Evolutionary conservation across 2,113 vertebrate genomes (phyloP).

Genomic region (Macquaria australasica): DNA sequence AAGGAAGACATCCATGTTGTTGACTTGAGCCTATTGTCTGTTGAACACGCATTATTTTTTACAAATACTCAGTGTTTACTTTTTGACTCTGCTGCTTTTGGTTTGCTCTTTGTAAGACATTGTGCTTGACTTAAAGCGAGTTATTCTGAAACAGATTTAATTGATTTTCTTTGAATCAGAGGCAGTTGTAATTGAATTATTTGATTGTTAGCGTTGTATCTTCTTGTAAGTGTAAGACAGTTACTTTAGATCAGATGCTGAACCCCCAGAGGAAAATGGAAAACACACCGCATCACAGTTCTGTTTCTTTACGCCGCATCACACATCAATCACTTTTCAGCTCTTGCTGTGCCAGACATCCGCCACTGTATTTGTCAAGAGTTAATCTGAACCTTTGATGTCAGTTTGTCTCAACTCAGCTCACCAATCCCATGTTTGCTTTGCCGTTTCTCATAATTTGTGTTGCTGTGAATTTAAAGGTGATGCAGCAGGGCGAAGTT

Average conservation of each 20-base stretch:
- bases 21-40: slow-evolving; percentile 71
- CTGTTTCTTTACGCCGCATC: slow-evolving; percentile 27
- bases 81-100: slow-evolving; percentile 71
- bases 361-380: slow-evolving; percentile 27
- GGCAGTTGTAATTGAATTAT: slow-evolving; percentile 62
- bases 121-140: slow-evolving; percentile 58
- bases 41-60: slow-evolving; percentile 63
- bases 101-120: slow-evolving; percentile 75
- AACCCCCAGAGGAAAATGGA: slow-evolving; percentile 70
- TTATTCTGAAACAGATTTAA: slow-evolving; percentile 54
- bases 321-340: slow-evolving; percentile 36
- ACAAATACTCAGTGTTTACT: slow-evolving; percentile 60
- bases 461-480: slow-evolving; percentile 38
- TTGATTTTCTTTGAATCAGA: slow-evolving; percentile 68
- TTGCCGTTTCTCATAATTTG: slow-evolving; percentile 11
- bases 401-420: slow-evolving; percentile 54
- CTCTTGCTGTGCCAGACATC: slow-evolving; percentile 32
- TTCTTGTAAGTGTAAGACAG: slow-evolving; percentile 69
- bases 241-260: slow-evolving; percentile 73
- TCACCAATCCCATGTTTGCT: slow-evolving; percentile 28
- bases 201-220: slow-evolving; percentile 70
- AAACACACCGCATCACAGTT: slow-evolving; percentile 7
- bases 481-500: slow-evolving; percentile 18
- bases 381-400: slow-evolving; percentile 46
- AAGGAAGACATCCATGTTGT: slow-evolving; percentile 59